Evolutionary conservation across 2,113 vertebrate genomes (phyloP).

Genomic region (Stictonetta naevosa): DNA sequence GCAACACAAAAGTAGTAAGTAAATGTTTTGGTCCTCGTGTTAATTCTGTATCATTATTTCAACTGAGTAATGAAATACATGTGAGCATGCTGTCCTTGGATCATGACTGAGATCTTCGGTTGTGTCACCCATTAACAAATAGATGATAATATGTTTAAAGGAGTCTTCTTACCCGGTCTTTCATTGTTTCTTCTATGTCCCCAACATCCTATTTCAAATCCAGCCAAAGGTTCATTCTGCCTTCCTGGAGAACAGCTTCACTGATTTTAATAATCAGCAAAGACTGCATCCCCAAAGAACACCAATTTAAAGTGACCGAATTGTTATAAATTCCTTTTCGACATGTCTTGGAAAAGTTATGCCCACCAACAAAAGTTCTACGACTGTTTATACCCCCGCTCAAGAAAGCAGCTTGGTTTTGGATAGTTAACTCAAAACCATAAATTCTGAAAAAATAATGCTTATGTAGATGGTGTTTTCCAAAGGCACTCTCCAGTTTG

Average conservation of each 20-base stretch:
- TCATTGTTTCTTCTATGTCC: background rate
- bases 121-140: background rate
- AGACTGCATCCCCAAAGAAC: background rate
- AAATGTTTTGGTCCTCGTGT: background rate
- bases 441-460: background rate
- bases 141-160: background rate
- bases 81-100: background rate
- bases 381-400: background rate
- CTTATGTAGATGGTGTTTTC: background rate
- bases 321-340: background rate
- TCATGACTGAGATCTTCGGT: background rate
- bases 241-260: background rate
- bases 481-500: conserved; percentile 1
- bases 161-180: background rate
- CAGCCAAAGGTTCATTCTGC: background rate
- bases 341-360: background rate
- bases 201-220: background rate
- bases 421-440: background rate
- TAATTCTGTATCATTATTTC: background rate
- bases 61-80: background rate
- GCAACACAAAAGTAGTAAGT: background rate
- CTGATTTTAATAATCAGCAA: background rate
- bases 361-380: background rate
- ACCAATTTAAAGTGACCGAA: background rate
- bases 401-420: background rate